Conservation (phyloP, 1,140 invertebrate species). For the Procambarus clarkii region DNA sequence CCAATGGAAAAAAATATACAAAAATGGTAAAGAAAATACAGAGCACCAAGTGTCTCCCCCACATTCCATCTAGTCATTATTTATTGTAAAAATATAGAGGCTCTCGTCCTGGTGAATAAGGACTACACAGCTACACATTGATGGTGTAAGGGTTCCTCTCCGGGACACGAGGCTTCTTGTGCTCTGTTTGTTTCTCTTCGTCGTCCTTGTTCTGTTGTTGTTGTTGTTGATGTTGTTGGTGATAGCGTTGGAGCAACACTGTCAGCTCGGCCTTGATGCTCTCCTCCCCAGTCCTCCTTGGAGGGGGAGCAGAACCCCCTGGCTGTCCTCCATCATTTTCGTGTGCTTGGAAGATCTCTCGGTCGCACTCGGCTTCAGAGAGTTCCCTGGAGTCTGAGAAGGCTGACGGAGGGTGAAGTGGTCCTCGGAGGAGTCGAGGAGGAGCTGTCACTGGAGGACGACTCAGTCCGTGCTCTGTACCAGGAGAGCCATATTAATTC, state of each 20-base stretch:
- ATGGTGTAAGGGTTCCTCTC: constrained; percentile 45
- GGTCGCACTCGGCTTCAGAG: constrained; percentile 59
- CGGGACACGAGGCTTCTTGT: background rate
- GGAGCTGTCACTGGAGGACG: constrained; percentile 52
- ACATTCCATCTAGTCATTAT: background rate
- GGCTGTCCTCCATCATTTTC: background rate
- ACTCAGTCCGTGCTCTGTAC: constrained; percentile 44
- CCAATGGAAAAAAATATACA: background rate
- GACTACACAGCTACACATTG: constrained; percentile 13
- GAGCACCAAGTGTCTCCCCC: background rate
- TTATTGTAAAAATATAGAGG: background rate
- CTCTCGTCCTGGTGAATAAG: background rate
- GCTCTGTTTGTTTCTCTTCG: background rate
- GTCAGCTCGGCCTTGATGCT: constrained; percentile 31
- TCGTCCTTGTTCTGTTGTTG: background rate
- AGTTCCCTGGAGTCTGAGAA: constrained; percentile 63
- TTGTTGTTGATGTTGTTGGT: constrained; percentile 5
- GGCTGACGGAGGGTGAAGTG: constrained; percentile 53
- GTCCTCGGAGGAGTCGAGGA: constrained; percentile 41
- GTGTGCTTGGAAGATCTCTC: constrained; percentile 21
- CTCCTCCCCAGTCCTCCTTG: background rate
- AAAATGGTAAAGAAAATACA: background rate
- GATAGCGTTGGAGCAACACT: constrained; percentile 1
- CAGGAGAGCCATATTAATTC: too few relatives aligned
- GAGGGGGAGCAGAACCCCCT: background rate